These are phyloP conservation scores for Oxyruncus cristatus DNA, from an alignment of 2,113 vertebrate species.

Conservation along the genomic window DNA sequence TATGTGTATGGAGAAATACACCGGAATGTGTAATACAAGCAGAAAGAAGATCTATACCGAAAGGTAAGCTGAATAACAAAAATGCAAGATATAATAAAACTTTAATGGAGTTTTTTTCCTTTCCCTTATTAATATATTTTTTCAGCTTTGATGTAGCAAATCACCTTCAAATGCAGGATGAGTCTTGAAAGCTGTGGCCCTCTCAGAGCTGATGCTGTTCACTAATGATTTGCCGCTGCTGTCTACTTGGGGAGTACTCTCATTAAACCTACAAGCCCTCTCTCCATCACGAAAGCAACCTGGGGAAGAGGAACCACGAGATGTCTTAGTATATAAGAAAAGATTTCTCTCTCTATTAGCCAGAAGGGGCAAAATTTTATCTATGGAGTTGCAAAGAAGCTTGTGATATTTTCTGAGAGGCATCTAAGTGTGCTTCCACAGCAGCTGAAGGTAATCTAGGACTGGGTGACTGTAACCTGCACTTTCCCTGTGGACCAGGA, in stretches of 20 bases:
- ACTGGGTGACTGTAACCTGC: background rate
- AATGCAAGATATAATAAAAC: background rate
- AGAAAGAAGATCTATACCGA: background rate
- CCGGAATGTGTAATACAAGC: background rate
- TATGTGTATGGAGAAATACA: background rate
- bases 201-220: background rate
- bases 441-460: background rate
- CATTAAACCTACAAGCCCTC: background rate
- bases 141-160: background rate
- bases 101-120: background rate
- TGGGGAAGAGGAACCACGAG: background rate
- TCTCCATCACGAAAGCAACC: background rate
- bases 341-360: background rate
- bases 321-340: background rate
- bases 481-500: background rate
- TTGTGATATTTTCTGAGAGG: background rate
- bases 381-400: background rate
- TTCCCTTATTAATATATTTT: constrained; percentile 11
- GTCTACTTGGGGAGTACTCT: background rate
- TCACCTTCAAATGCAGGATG: background rate
- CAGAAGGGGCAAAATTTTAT: background rate
- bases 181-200: background rate
- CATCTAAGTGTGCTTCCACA: background rate
- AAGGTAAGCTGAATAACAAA: background rate
- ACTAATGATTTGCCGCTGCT: constrained; percentile 2